Percentiles rank a stretch among this genome's conserved stretches.
phyloP scores from a whole-genome alignment of 2,797 vertebrate genomes.

The Ctenosaura bakeri region DNA sequence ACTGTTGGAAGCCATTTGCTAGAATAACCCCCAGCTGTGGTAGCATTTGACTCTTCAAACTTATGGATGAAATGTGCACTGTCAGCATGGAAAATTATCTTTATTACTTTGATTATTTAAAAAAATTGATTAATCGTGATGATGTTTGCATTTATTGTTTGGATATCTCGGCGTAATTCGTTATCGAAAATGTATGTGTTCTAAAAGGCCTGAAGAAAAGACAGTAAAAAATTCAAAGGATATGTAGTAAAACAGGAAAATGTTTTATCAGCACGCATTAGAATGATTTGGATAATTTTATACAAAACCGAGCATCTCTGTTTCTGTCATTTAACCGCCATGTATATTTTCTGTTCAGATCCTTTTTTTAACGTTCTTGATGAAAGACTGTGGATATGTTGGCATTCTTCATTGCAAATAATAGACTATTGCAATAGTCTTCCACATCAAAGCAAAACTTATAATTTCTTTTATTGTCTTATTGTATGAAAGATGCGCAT shows the following conservation, averaged over 20 bases:
- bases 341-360: constrained; percentile 56
- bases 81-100: constrained; percentile 89
- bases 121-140: constrained; percentile 69
- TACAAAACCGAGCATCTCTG: constrained; percentile 64
- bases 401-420: constrained; percentile 46
- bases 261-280: constrained; percentile 70
- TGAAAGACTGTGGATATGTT: constrained; percentile 55
- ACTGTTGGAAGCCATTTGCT: constrained; percentile 91
- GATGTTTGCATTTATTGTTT: constrained; percentile 65
- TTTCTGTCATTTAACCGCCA: constrained; percentile 60
- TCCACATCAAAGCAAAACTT: constrained; percentile 29
- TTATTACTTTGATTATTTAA: constrained; percentile 80
- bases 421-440: neutral
- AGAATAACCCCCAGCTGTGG: constrained; percentile 89
- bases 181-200: constrained; percentile 71
- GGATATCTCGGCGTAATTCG: constrained; percentile 36
- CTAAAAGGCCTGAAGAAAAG: constrained; percentile 76
- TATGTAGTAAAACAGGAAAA: constrained; percentile 58
- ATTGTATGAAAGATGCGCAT: constrained; percentile 53
- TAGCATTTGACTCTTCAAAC: constrained; percentile 88
- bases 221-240: constrained; percentile 63
- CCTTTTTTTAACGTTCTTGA: constrained; percentile 58
- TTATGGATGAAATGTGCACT: constrained; percentile 87
- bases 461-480: constrained; percentile 54
- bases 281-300: constrained; percentile 70